A percentile compares a stretch with the other conserved stretches of the same genome.
Conservation (phyloP, 2,113 vertebrate genomes). For the Upupa epops region DNA sequence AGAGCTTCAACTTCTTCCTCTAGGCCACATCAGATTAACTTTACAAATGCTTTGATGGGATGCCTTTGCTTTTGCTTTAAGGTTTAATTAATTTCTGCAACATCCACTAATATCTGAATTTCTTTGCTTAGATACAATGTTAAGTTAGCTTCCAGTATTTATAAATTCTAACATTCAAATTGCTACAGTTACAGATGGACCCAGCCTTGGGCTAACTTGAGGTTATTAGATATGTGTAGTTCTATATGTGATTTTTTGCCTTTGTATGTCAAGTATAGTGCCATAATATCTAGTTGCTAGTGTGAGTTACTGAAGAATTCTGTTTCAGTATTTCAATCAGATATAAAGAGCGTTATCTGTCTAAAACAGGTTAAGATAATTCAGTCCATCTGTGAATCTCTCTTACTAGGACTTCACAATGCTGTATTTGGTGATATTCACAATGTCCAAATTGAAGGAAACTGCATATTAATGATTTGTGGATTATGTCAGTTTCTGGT, state of each 20-base stretch:
- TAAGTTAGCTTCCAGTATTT: background rate
- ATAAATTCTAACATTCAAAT: background rate
- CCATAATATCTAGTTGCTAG: background rate
- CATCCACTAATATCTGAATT: background rate
- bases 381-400: background rate
- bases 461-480: background rate
- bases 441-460: background rate
- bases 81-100: background rate
- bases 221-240: background rate
- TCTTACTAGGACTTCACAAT: background rate
- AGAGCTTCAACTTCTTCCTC: background rate
- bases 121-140: background rate
- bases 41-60: background rate
- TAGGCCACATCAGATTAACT: background rate
- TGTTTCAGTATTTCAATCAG: background rate
- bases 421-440: background rate
- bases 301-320: background rate
- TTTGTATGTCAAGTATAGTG: background rate
- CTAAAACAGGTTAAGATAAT: background rate
- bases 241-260: background rate
- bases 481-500: background rate
- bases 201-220: background rate
- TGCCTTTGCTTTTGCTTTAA: background rate
- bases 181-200: background rate
- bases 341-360: background rate